A percentile compares a stretch with the other conserved stretches of the same genome.
Conservation (phyloP, 2,888 invertebrate species). For the Sminthurinus aureus region DNA sequence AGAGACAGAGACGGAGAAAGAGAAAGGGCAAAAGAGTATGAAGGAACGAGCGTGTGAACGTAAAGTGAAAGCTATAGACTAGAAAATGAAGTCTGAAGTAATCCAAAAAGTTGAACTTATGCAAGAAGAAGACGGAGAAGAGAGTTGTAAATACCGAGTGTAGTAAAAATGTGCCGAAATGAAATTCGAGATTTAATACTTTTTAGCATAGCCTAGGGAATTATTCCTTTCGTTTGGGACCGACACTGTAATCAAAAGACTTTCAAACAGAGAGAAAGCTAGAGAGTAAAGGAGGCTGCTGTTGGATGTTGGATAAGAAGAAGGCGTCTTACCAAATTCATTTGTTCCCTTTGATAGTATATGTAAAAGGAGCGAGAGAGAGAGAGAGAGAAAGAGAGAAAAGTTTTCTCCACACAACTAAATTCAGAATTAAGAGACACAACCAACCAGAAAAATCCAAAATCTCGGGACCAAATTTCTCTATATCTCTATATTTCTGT, state of each 20-base stretch:
- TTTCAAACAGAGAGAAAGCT: constrained; percentile 31
- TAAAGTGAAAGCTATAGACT: constrained; percentile 54
- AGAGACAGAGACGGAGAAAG: constrained; percentile 36
- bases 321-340: constrained; percentile 55
- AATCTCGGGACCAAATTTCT: too few species aligned
- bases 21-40: constrained; percentile 34
- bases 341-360: constrained; percentile 53
- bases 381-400: too few species aligned
- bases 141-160: constrained; percentile 56
- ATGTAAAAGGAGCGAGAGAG: too few species aligned
- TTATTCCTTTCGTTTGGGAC: constrained; percentile 60
- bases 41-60: constrained; percentile 40
- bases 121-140: constrained; percentile 48
- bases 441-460: constrained; percentile 47
- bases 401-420: constrained; percentile 54
- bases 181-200: constrained; percentile 61
- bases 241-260: constrained; percentile 60
- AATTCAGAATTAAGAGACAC: constrained; percentile 55
- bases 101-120: constrained; percentile 60
- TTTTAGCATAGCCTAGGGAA: constrained; percentile 60
- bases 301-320: constrained; percentile 44
- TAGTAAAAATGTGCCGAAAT: constrained; percentile 61
- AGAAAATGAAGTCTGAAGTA: constrained; percentile 60
- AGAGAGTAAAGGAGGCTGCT: constrained; percentile 34
- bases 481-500: constrained; percentile 43